Evolutionary conservation across 2,113 vertebrate species (phyloP).

Genomic region (Erythrolamprus reginae): DNA sequence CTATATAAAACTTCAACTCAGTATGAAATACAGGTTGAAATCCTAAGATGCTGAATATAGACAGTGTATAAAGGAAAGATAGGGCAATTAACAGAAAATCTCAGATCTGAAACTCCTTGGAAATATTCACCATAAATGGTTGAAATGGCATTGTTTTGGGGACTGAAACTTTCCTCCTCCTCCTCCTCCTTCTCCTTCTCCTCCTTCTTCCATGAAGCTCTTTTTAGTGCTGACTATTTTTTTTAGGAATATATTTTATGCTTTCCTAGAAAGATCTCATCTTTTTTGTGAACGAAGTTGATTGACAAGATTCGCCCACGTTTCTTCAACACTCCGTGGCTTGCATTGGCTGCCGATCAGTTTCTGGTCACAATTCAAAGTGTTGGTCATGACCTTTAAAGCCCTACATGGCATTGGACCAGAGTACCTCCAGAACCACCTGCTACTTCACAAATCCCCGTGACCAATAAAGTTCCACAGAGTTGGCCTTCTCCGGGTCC

Average conservation of each 20-base stretch:
- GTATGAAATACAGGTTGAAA: background rate
- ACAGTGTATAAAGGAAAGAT: background rate
- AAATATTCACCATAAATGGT: background rate
- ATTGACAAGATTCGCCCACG: no score
- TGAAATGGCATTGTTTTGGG: constrained; percentile 34
- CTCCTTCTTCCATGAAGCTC: constrained; percentile 17
- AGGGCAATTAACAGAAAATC: constrained; percentile 17
- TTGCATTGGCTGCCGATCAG: no score
- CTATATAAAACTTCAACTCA: background rate
- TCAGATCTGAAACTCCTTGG: background rate
- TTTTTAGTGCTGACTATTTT: background rate
- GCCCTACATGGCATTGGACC: no score
- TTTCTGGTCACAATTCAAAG: no score
- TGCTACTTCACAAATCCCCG: no score
- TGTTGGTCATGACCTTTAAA: no score
- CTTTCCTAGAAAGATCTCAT: constrained; percentile 7
- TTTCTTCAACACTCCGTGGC: no score
- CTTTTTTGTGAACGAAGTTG: background rate
- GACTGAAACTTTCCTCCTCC: constrained; percentile 13
- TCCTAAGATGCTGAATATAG: background rate
- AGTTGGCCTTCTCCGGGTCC: no score
- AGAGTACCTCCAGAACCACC: no score
- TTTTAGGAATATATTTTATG: background rate
- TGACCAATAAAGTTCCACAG: no score
- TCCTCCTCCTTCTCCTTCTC: no score